Evolutionary conservation across 53 echinoderm and acorn worm genomes (phyloP).

Genomic region (Arbacia lixula): DNA sequence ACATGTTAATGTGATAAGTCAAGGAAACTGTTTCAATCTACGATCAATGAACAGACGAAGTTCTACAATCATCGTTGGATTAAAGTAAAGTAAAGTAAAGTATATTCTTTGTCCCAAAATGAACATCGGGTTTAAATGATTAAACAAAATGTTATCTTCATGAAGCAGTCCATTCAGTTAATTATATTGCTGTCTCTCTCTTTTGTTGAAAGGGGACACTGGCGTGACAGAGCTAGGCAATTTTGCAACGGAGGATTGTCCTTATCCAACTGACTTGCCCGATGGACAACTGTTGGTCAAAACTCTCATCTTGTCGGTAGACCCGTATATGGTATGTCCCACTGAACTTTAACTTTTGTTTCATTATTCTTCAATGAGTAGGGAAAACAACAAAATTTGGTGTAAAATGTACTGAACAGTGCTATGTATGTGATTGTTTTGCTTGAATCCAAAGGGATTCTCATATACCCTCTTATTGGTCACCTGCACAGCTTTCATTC

Average conservation of each 20-base stretch:
- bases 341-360: not conserved
- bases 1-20: too few relatives aligned
- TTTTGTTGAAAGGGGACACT: slow-evolving; percentile 40
- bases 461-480: too few relatives aligned
- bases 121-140: too few relatives aligned
- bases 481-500: too few relatives aligned
- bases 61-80: not conserved
- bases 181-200: not conserved
- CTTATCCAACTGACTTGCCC: slow-evolving; percentile 61
- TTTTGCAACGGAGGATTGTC: slow-evolving; percentile 74
- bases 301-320: slow-evolving; percentile 75
- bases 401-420: not conserved
- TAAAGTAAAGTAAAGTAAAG: not conserved
- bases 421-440: too few relatives aligned
- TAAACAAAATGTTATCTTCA: not conserved
- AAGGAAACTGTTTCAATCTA: too few relatives aligned
- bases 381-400: not conserved
- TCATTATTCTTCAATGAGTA: not conserved
- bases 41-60: too few relatives aligned
- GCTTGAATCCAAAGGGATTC: not conserved
- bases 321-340: slow-evolving; percentile 78
- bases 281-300: slow-evolving; percentile 69
- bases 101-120: not conserved
- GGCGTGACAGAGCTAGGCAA: slow-evolving; percentile 58
- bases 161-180: not conserved